phyloP scores from a whole-genome alignment of 2,797 vertebrate species.

The Paguma larvata region DNA sequence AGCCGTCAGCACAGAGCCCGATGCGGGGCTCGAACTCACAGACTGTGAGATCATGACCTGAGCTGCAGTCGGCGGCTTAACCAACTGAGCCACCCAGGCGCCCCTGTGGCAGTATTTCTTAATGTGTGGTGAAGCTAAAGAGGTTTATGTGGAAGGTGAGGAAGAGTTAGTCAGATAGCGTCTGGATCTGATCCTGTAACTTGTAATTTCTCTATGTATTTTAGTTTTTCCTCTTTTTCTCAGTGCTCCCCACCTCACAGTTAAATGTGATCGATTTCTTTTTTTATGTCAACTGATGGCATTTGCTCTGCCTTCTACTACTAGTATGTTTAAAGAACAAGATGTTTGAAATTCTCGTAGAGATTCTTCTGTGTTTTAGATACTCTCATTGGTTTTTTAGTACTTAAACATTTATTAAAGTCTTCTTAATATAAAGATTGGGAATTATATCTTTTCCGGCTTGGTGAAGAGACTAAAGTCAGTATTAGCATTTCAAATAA shows the following conservation, averaged over 20 bases:
- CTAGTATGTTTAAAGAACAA: slow-evolving; percentile 35
- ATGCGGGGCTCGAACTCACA: too few species aligned
- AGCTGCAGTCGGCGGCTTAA: too few species aligned
- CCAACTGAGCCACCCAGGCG: too few species aligned
- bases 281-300: not conserved
- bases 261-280: slow-evolving; percentile 7
- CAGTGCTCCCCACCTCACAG: not conserved
- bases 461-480: slow-evolving; percentile 20
- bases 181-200: not conserved
- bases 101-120: not conserved
- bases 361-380: slow-evolving; percentile 44
- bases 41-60: too few species aligned
- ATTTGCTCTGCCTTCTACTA: not conserved
- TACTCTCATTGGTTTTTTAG: not conserved
- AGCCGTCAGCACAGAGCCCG: too few species aligned
- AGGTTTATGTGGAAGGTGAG: not conserved
- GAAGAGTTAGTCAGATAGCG: not conserved
- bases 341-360: not conserved
- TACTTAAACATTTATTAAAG: not conserved
- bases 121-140: not conserved
- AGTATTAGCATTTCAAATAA: slow-evolving; percentile 20
- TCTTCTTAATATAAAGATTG: slow-evolving; percentile 25
- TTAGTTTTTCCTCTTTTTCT: not conserved
- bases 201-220: slow-evolving; percentile 45
- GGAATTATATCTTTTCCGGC: slow-evolving; percentile 34